Evolutionary conservation across 2,113 vertebrate genomes (phyloP), one percentile per base, ranked within the genome.

Genomic region (Edolisoma coerulescens): DNA sequence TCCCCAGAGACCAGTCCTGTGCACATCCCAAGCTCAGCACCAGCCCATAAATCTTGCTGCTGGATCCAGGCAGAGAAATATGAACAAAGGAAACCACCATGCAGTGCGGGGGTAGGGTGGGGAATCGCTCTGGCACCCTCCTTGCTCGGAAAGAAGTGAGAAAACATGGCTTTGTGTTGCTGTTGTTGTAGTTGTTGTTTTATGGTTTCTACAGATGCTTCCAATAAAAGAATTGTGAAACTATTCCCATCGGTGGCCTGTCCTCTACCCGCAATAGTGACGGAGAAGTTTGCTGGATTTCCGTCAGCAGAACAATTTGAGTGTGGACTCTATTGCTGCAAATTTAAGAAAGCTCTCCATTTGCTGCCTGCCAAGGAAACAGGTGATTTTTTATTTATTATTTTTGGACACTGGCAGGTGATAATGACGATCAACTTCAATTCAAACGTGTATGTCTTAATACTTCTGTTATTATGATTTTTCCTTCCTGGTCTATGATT

Each of bases 141-240:
- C 75, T 93, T 24, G 75, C 87, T 96, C 27, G 3, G 70, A 94
- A 90, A 94, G 95, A 93, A 97, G 96, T 96, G 93, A 96, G 93
- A 96, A 97, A 97, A 97, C 91, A 96, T 74, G 93, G 93, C 75
- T 96, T 96, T 96, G 91, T 96, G 87, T 94, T 90, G 93, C 94
- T 96, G 93, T 95, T 95, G 94, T 87, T 95, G 83, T 88, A 94
- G 94, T 54, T 94, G 94, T 96, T 91, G 87, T 93, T 97, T 94
- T 95, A 97, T 91, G 95, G 93, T 96, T 97, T 95, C 94, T 96
- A 26, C 96, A 97, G 90, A 97, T 97, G 95, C 91, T 96, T 96
- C 91, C 95, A 96, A 97, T 97, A 96, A 96, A 93, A 90, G 82
- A 87, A 96, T 95, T 95, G 93, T 96, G 95, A 96, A 96, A 96